Conservation (phyloP, 2,888 invertebrate genomes). For the Apamea crenata region DNA sequence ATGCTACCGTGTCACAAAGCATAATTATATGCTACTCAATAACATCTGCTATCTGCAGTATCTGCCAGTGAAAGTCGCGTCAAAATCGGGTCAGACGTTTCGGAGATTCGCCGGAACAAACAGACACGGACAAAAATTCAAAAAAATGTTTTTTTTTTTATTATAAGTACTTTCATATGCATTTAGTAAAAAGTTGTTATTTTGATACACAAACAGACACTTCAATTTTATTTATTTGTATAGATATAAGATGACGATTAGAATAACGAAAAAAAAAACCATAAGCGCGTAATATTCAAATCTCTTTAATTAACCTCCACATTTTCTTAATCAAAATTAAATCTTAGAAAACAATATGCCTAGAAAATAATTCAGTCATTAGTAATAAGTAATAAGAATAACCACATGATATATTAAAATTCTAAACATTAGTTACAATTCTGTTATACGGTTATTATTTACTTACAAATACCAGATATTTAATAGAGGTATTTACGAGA, state of each 20-base stretch:
- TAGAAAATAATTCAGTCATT: slow-evolving; percentile 65
- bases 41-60: too few species aligned
- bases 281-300: slow-evolving; percentile 25
- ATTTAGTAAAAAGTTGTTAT: too few species aligned
- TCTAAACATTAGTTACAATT: slow-evolving; percentile 47
- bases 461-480: slow-evolving; percentile 15
- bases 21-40: too few species aligned
- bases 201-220: too few species aligned
- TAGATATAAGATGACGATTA: background rate
- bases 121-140: too few species aligned
- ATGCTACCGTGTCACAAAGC: too few species aligned
- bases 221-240: background rate
- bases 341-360: slow-evolving; percentile 62
- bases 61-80: too few species aligned
- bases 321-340: slow-evolving; percentile 57
- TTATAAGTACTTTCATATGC: too few species aligned
- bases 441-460: background rate
- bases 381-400: too few species aligned
- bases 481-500: slow-evolving; percentile 23
- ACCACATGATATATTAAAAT: slow-evolving; percentile 57
- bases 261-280: slow-evolving; percentile 2
- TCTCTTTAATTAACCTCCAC: slow-evolving; percentile 62
- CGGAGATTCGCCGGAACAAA: too few species aligned
- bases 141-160: too few species aligned
- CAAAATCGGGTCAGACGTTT: too few species aligned